Base-by-base conservation (phyloP, 2,888 invertebrate genomes). In the Coleophora deauratella region DNA sequence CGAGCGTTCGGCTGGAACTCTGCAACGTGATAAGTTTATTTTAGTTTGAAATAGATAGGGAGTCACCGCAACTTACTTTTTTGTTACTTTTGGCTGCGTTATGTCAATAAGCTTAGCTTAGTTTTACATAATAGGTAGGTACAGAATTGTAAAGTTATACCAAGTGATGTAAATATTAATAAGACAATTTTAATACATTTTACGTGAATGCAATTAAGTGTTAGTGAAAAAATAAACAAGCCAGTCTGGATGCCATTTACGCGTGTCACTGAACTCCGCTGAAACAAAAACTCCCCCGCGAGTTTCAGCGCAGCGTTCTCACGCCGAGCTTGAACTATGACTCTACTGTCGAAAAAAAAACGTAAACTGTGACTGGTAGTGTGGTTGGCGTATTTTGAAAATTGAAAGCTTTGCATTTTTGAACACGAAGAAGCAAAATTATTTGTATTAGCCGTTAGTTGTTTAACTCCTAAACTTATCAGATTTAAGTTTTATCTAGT, bases 21-120 rank as follows among this genome's bases (percentile, higher is more conserved):
- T 56, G 66, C 67, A 71, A 77, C 67, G 68, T 70, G 81, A 82
- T 81, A 79, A 78, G 78, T 81, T 82, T 82, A 75, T 80, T 79
- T 28, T 28, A 28, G 8, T 28, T 79, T 72, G 76, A 73, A 80
- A 80, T 62, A 45, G 70, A 78, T 66, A 70, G 61, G 54, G 45
- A 50, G 54, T 57, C n/a, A n/a, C n/a, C n/a, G n/a, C n/a, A n/a
- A n/a, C n/a, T n/a, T n/a, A n/a, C n/a, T n/a, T n/a, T n/a, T n/a
- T n/a, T n/a, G n/a, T n/a, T n/a, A n/a, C n/a, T n/a, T n/a, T n/a
- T n/a, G n/a, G n/a, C n/a, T n/a, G n/a, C n/a, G n/a, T n/a, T n/a
- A n/a, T n/a, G n/a, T n/a, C n/a, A n/a, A n/a, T n/a, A n/a, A n/a
- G n/a, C n/a, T n/a, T n/a, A n/a, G n/a, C n/a, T n/a, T n/a, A n/a